Evolutionary conservation across 1,140 invertebrate genomes (phyloP).

Genomic region (Pogonomyrmex barbatus): DNA sequence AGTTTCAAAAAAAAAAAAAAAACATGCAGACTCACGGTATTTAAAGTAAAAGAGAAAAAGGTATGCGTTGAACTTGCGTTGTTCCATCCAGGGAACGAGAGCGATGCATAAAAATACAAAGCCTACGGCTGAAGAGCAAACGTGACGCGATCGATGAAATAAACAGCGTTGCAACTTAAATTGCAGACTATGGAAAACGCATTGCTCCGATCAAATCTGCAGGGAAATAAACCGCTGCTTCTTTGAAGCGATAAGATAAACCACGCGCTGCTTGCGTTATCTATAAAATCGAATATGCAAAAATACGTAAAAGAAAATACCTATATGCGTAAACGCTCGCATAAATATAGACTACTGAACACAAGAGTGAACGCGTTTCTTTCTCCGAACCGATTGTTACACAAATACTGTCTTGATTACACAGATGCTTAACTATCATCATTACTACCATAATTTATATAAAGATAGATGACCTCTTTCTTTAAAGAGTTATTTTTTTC

Average conservation of each 20-base stretch:
- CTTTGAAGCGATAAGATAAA: slow-evolving; percentile 47
- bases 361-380: neutral
- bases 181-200: slow-evolving; percentile 25
- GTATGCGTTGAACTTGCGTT: slow-evolving; percentile 4
- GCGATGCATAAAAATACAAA: slow-evolving; percentile 42
- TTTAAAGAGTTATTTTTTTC: neutral
- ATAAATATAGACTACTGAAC: neutral
- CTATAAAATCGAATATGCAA: slow-evolving; percentile 6
- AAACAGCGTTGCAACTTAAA: slow-evolving; percentile 25
- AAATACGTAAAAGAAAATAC: slow-evolving; percentile 11
- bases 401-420: neutral
- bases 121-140: neutral
- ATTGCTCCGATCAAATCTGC: slow-evolving; percentile 17
- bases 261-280: slow-evolving; percentile 6
- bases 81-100: neutral
- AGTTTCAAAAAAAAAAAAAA: slow-evolving; percentile 13
- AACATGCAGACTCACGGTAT: neutral
- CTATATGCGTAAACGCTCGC: neutral
- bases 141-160: slow-evolving; percentile 35
- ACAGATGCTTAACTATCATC: neutral
- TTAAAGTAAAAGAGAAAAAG: slow-evolving; percentile 13
- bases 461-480: neutral
- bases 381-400: neutral
- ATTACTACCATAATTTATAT: neutral
- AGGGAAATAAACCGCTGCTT: slow-evolving; percentile 23